Percentiles rank a stretch among this genome's conserved stretches.
These are phyloP conservation scores for Drosophila pullipes DNA, from an alignment of 2,888 invertebrate species.

Conservation along the genomic window DNA sequence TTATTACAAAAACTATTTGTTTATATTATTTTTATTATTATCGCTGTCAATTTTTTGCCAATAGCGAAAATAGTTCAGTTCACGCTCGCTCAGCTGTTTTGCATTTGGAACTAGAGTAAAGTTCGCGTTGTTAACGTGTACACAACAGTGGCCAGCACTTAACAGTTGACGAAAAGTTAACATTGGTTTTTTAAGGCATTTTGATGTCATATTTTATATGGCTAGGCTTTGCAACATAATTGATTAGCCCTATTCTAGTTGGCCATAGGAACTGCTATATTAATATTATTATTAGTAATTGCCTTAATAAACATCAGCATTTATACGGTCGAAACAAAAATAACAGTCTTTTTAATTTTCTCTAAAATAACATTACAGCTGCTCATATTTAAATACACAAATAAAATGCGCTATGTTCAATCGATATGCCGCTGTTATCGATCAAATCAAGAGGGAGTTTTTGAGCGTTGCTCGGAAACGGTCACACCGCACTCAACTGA, in stretches of 20 bases:
- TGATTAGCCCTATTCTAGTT: background rate
- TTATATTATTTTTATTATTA: conserved; percentile 5
- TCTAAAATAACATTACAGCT: background rate
- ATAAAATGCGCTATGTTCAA: conserved; percentile 6
- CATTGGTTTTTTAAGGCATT: background rate
- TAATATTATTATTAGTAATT: background rate
- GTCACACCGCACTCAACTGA: conserved; percentile 46
- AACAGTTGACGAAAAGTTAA: conserved; percentile 2
- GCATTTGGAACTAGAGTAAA: conserved; percentile 7
- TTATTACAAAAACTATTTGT: conserved; percentile 29
- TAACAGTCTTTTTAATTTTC: background rate
- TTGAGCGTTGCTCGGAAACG: background rate
- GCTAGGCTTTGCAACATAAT: background rate
- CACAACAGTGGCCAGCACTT: background rate
- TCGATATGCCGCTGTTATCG: conserved; percentile 33
- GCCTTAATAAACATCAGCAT: background rate
- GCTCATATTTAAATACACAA: background rate
- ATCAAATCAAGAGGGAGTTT: conserved; percentile 2
- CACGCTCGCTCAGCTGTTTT: conserved; percentile 26
- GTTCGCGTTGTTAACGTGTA: background rate
- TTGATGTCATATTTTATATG: too few relatives aligned
- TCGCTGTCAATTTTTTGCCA: background rate
- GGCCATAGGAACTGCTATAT: background rate
- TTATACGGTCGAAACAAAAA: background rate
- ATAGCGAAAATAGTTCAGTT: background rate